Evolutionary conservation across 2,888 invertebrate genomes (phyloP).

Genomic region (Eilema caniola): DNA sequence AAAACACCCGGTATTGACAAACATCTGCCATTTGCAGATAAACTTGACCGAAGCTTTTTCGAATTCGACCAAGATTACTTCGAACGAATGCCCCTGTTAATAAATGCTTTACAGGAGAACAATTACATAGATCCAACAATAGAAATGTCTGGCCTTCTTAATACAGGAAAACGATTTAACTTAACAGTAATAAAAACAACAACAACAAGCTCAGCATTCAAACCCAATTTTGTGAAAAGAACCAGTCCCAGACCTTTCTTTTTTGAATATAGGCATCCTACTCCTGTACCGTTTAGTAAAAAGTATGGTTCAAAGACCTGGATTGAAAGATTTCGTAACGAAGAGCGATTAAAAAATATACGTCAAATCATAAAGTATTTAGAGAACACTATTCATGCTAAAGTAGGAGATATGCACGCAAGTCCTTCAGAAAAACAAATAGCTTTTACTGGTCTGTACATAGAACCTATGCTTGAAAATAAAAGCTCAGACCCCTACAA

Average conservation of each 20-base stretch:
- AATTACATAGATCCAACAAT: constrained; percentile 67
- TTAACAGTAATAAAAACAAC: constrained; percentile 45
- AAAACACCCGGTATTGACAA: constrained; percentile 51
- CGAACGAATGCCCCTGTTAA: constrained; percentile 80
- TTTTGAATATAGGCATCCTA: constrained; percentile 74
- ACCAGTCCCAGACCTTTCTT: constrained; percentile 85
- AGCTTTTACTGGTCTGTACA: constrained; percentile 77
- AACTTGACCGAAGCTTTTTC: constrained; percentile 75
- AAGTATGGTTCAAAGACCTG: constrained; percentile 74
- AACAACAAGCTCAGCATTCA: constrained; percentile 48
- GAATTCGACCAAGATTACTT: constrained; percentile 82
- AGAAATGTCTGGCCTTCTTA: constrained; percentile 56
- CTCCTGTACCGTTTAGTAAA: constrained; percentile 77
- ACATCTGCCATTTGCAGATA: constrained; percentile 74
- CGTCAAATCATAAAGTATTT: constrained; percentile 79
- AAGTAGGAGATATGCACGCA: constrained; percentile 74
- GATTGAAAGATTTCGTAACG: constrained; percentile 79
- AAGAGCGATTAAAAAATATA: constrained; percentile 78
- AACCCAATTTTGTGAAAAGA: constrained; percentile 64
- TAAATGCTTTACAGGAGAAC: constrained; percentile 81
- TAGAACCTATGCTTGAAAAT: constrained; percentile 67
- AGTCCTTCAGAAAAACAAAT: constrained; percentile 67
- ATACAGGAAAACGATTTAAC: constrained; percentile 47
- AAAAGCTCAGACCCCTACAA: constrained; percentile 40
- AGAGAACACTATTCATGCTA: constrained; percentile 80